Evolutionary conservation across 1,140 invertebrate species (phyloP), one percentile per base, ranked within the genome.

Genomic region (Pachypsylla venusta): DNA sequence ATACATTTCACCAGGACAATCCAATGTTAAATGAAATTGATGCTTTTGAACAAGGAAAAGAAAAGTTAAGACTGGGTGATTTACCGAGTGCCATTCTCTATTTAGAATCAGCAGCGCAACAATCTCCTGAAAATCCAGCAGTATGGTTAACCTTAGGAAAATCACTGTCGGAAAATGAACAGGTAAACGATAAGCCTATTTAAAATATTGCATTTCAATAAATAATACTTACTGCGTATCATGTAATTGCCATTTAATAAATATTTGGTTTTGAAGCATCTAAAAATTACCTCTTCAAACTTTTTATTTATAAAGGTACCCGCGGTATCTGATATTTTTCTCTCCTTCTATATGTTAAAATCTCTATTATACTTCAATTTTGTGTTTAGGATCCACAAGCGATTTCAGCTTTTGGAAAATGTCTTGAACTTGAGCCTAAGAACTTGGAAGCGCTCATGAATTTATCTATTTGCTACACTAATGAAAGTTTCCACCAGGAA

Each of bases 81-180:
- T 79, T 98, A 59, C 88, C 93, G 16, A 89, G 90, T 64, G 95
- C 96, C 24, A 93, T 98, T 1, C 73, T 99, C 2, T 87, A 93
- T 67, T 98, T 98, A 75, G 96, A 99, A 77, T 89, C 91, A 58
- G 93, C 93, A 39, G 89, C 85, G 5, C 85, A 93, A 69, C 84
- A 93, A 70, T 76, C 91, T 60, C 81, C 86, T 2, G 76, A 84
- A 28, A 85, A 90, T 70, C 70, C 80, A 0, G 82, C 93, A 71
- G 87, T 87, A 26, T 91, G 88, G 88, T 76, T 84, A 48, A 70
- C 88, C 25, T 72, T 93, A 5, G 89, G 88, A 7, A 87, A 84
- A 35, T 88, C 90, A 16, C 93, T 98, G 72, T 92, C 94, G 28
- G 91, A 98, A 75, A 93, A 92, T 71, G 85, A 89, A 74, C 81